phyloP scores from a whole-genome alignment of 2,797 vertebrate species.

The Antennarius maculatus region DNA sequence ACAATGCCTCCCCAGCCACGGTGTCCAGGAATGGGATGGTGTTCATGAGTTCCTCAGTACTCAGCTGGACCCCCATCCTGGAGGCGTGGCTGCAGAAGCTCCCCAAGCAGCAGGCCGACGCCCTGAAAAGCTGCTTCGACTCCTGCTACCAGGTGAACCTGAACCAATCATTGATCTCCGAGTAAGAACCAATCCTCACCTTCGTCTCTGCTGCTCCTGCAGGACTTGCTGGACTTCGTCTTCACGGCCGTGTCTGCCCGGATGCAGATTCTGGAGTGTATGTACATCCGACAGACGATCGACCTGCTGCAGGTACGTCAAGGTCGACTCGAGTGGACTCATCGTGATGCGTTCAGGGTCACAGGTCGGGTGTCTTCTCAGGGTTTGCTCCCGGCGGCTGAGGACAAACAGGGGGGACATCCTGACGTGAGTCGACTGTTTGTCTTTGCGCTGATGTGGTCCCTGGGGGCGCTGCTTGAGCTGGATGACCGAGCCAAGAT shows the following conservation, averaged over 20 bases:
- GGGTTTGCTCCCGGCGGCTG: constrained; percentile 79
- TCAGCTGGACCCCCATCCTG: constrained; percentile 82
- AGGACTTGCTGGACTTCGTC: constrained; percentile 87
- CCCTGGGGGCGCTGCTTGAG: constrained; percentile 85
- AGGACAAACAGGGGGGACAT: constrained; percentile 76
- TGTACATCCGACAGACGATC: constrained; percentile 89
- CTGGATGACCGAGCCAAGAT: constrained; percentile 84
- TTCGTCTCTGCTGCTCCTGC: constrained; percentile 8
- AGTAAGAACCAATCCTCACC: too few species aligned
- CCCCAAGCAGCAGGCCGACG: constrained; percentile 68
- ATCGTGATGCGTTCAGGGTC: neutral
- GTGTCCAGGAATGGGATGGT: constrained; percentile 86
- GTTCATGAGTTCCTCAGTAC: constrained; percentile 85
- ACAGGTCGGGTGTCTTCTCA: constrained; percentile 43
- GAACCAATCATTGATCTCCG: too few species aligned
- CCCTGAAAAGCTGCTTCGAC: constrained; percentile 79
- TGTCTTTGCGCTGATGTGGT: constrained; percentile 87
- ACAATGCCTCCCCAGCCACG: constrained; percentile 85
- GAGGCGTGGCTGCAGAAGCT: constrained; percentile 82
- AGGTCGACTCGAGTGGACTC: too few species aligned
- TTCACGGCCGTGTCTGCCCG: constrained; percentile 84
- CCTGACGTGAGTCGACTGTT: constrained; percentile 80
- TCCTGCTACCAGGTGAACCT: constrained; percentile 82
- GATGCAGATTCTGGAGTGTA: constrained; percentile 87
- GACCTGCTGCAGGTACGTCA: constrained; percentile 84